Percentiles rank a stretch among this genome's conserved stretches.
Evolutionary conservation across 2,888 invertebrate genomes (phyloP).

Genomic region (Mellilla xanthometata): DNA sequence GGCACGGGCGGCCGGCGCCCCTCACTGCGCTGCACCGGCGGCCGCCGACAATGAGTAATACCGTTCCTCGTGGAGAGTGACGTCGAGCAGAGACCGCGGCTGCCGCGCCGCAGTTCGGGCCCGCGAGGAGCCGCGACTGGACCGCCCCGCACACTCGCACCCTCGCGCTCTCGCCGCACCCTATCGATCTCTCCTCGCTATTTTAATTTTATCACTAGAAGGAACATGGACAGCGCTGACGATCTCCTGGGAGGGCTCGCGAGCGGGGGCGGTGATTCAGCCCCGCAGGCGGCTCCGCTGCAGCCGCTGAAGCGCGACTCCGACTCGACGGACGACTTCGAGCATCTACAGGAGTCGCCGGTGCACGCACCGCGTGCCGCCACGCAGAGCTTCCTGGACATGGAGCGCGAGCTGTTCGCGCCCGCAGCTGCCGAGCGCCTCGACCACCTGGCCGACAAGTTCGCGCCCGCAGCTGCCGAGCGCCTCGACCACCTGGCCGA

Average conservation of each 20-base stretch:
- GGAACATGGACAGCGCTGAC: slow-evolving; percentile 63
- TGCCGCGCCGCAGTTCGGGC: slow-evolving; percentile 61
- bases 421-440: no score
- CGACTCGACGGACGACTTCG: slow-evolving; percentile 89
- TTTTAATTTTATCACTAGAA: slow-evolving; percentile 38
- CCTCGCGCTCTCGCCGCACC: slow-evolving; percentile 49
- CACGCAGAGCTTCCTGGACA: slow-evolving; percentile 73
- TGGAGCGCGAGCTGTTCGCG: slow-evolving; percentile 75
- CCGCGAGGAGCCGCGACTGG: slow-evolving; percentile 66
- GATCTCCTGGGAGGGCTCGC: slow-evolving; percentile 60
- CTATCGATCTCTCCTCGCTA: slow-evolving; percentile 51
- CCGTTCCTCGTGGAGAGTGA: slow-evolving; percentile 73
- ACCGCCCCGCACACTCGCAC: slow-evolving; percentile 53
- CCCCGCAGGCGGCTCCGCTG: slow-evolving; percentile 14
- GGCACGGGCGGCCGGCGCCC: no score
- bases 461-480: no score
- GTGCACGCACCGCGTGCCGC: slow-evolving; percentile 53
- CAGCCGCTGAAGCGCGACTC: slow-evolving; percentile 80
- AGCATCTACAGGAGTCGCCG: slow-evolving; percentile 81
- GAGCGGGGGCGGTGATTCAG: slow-evolving; percentile 47
- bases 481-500: no score
- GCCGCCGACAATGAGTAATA: slow-evolving; percentile 75
- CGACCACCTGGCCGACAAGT: no score
- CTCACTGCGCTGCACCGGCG: slow-evolving; percentile 39
- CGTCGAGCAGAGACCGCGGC: slow-evolving; percentile 60